Percentiles rank a stretch among this genome's conserved stretches.
phyloP scores from a whole-genome alignment of 2,888 invertebrate species.

The Clusia tigrina region DNA sequence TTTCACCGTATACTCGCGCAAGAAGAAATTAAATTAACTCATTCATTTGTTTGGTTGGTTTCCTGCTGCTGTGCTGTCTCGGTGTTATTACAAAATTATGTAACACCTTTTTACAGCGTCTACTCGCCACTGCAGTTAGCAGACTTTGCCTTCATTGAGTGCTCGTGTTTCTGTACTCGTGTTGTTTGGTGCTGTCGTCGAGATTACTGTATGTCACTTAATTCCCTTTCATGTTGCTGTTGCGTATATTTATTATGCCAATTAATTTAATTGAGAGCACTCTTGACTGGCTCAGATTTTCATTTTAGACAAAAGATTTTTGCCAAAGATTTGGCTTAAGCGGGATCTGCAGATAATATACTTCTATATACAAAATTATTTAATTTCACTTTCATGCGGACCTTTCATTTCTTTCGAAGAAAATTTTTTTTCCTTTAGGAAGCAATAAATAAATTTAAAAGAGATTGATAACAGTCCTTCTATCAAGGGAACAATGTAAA shows the following conservation, averaged over 20 bases:
- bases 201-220: constrained; percentile 25
- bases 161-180: constrained; percentile 6
- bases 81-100: background rate
- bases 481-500: too few relatives aligned
- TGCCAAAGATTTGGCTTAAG: background rate
- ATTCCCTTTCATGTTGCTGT: constrained; percentile 32
- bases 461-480: too few relatives aligned
- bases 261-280: constrained; percentile 10
- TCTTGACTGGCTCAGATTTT: background rate
- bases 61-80: constrained; percentile 8
- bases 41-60: too few relatives aligned
- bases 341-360: background rate
- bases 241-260: constrained; percentile 28
- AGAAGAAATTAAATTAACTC: too few relatives aligned
- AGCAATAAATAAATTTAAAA: too few relatives aligned
- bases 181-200: constrained; percentile 4
- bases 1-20: too few relatives aligned
- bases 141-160: too few relatives aligned
- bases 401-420: too few relatives aligned
- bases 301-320: background rate
- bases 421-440: too few relatives aligned
- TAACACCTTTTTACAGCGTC: background rate
- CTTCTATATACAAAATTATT: too few relatives aligned
- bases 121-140: too few relatives aligned
- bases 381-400: too few relatives aligned